Evolutionary conservation across 2,888 invertebrate genomes (phyloP), one percentile per base, ranked within the genome.

Genomic region (Ctena decussata): DNA sequence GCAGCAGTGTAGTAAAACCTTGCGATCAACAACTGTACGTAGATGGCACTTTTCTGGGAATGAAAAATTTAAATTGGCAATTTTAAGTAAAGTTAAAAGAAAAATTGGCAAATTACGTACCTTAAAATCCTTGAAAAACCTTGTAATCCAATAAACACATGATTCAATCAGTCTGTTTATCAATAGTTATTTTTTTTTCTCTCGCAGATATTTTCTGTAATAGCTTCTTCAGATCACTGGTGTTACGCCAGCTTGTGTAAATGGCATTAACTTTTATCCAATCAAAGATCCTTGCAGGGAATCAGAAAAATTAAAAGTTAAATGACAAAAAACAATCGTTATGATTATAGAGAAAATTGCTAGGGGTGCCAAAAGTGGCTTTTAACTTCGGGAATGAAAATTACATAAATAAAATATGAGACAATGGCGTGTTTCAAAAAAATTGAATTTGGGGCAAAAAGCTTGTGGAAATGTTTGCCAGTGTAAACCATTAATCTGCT

Each of bases 261-360:
- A 65, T 11, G 35, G 65, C 35, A 35, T 65, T 65, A 65, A 32
- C 65, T 65, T 65, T 35, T 65, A 65, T 65, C 65, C 65, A 65
- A 65, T 65, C 65, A 65, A 65, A 35, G 65, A 65, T 35, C 35
- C 65, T 15, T 15, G 12, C 0, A 21, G 65, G 65, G 65, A 65
- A 65, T 65, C 35, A 65, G 65, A 65, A 65, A 65, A 65, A 65
- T 65, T 35, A 65, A 65, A 65, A 35, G 32, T 65, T 35, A 65
- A 65, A 35, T 65, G 65, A 65, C 65, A 65, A 65, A 24, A 65
- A 65, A 24, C 27, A 57, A 5, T 57, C 57, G 15, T 57, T 57
- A 57, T 32, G 18, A 35, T 65, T 35, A 35, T 6, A 18, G 32
- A 35, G 30, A 35, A 65, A 35, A 65, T 30, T 65, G 35, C 35